Base-by-base conservation (phyloP, 2,888 invertebrate genomes). In the Acanthoscelides obtectus region DNA sequence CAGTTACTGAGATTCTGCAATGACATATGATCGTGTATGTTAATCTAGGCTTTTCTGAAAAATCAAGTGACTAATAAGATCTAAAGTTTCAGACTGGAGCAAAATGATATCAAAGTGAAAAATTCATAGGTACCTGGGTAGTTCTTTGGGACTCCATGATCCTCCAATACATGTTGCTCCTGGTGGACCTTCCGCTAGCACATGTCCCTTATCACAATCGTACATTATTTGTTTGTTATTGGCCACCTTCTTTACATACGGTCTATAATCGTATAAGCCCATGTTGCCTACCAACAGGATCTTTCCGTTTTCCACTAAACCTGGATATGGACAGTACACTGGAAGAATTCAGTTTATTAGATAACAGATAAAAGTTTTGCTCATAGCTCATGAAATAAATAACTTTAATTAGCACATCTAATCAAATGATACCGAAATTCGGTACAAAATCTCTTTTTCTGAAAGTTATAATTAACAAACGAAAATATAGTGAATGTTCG, bases 181-280 rank as follows among this genome's bases (percentile, higher is more conserved):
- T 0, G 95, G 94, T 0, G 96, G 93, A 0, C 98, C 98, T 77
- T 93, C 92, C 22, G 92, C 91, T 22, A 98, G 84, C 0, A 95
- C 93, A 81, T 94, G 97, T 0, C 97, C 97, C 80, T 94, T 94
- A 78, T 97, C 93, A 82, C 98, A 98, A 80, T 97, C 97, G 84
- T 96, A 98, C 93, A 96, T 95, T 71, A 97, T 96, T 85, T 97
- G 97, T 79, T 96, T 95, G 83, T 97, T 96, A 83, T 97, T 96
- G 0, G 92, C 86, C 77, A 94, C 94, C 88, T 94, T 96, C 80
- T 92, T 92, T 0, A 98, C 97, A 83, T 98, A 98, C 0, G 95
- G 94, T 70, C 97, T 88, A 83, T 98, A 98, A 84, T 97, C 96
- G 84, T 98, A 98, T 64, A 97, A 88, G 0, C 98, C 98, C 95